Evolutionary conservation across 2,888 invertebrate genomes (phyloP).

Genomic region (Busseola fusca): DNA sequence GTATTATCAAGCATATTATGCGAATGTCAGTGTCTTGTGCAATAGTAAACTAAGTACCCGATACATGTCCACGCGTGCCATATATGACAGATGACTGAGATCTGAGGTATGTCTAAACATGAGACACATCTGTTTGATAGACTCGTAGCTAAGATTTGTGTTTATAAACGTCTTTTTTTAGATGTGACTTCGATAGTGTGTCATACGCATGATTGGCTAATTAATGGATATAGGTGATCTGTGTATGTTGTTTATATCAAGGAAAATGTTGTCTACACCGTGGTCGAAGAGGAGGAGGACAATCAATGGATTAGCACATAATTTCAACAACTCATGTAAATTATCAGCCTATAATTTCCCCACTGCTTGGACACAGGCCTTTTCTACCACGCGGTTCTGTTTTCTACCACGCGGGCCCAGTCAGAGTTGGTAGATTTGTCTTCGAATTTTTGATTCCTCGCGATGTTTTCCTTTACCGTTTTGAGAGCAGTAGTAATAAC

Average conservation of each 20-base stretch:
- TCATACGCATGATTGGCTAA: background rate
- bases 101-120: conserved; percentile 39
- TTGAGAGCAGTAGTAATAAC: background rate
- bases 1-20: conserved; percentile 30
- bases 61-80: conserved; percentile 26
- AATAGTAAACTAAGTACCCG: conserved; percentile 24
- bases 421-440: background rate
- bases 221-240: background rate
- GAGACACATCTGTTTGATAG: conserved; percentile 31
- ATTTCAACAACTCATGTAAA: too few relatives aligned
- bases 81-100: conserved; percentile 34
- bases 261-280: background rate
- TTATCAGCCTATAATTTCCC: background rate
- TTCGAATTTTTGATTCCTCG: too few relatives aligned
- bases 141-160: conserved; percentile 17
- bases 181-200: background rate
- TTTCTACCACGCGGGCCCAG: background rate
- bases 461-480: background rate
- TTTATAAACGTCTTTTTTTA: conserved; percentile 20
- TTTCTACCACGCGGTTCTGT: background rate
- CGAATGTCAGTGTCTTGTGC: conserved; percentile 48
- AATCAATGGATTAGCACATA: too few relatives aligned
- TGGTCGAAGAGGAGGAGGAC: background rate
- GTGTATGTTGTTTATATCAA: background rate
- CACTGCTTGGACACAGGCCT: background rate